Evolutionary conservation across 2,113 vertebrate species (phyloP).

Genomic region (Neolamprologus modestus): DNA sequence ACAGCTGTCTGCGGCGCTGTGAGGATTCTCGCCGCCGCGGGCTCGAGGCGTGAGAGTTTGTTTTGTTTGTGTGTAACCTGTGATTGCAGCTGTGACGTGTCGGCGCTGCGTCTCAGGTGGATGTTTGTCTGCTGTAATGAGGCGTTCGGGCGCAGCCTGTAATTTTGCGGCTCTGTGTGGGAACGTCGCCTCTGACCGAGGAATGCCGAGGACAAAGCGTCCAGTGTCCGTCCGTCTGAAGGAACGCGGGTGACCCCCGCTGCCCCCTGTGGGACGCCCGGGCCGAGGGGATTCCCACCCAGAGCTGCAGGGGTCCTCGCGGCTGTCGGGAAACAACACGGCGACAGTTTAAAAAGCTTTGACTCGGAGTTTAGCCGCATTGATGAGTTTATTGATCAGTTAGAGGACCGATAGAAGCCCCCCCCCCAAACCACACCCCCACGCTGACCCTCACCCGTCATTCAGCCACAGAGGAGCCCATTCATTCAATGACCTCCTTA

Average conservation of each 20-base stretch:
- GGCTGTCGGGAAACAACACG: neutral
- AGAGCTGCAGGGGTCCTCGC: neutral
- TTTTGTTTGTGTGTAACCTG: neutral
- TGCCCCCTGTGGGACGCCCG: neutral
- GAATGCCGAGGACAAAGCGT: conserved; percentile 38
- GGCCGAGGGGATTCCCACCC: conserved; percentile 9
- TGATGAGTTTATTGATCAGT: neutral
- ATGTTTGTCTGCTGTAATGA: neutral
- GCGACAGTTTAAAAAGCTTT: neutral
- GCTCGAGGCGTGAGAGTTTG: neutral
- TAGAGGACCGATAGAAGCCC: neutral
- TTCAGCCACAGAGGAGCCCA: neutral
- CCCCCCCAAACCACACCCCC: neutral
- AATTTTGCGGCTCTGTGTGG: conserved; percentile 3
- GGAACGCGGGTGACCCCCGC: neutral
- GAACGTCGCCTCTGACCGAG: neutral
- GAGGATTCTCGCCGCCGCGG: neutral
- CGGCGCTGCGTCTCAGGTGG: neutral
- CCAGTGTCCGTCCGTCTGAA: conserved; percentile 17
- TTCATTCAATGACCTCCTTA: conserved; percentile 9
- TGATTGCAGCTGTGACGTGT: neutral
- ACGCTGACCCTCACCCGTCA: neutral
- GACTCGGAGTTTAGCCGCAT: neutral
- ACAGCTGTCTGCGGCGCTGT: neutral
- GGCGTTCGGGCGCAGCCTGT: conserved; percentile 22